Base-by-base conservation (phyloP, 2,888 invertebrate genomes). In the Stenichneumon culpator region DNA sequence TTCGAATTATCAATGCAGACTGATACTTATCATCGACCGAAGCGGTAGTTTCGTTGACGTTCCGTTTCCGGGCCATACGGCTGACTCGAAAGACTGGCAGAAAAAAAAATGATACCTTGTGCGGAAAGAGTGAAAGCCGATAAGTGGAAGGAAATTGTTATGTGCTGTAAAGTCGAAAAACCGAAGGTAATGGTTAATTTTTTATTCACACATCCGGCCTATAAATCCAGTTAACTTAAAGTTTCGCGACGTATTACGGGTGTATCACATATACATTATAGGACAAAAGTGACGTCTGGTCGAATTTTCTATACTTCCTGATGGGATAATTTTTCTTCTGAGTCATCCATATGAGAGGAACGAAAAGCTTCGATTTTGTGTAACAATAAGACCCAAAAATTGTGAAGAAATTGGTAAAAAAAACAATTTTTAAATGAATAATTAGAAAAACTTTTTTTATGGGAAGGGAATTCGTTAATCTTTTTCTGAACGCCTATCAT, bases 61-160 rank as follows among this genome's bases (percentile, higher is more conserved):
- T 44, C 36, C 11, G 63, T 22, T 79, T 79, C 68, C 68, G 78
- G 60, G 11, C 54, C 67, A 25, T 54, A 77, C 16, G 50, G 6
- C 16, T 32, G 28, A 63, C 9, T 14, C 3, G 14, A 60, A 50
- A 5, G 36, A 7, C 50, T 65, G 14, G 28, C 14, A 9, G 9
- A 68, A 72, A 54, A 25, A 73, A 80, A 57, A 16, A 25, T n/a
- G 3, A 44, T 32, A 72, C 7, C 19, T 47, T 5, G 11, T 32
- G 9, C 11, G 32, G n/a, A 36, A 54, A 7, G 19, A 54, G 19
- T 3, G 54, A 54, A 54, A 19, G 54, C 1, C 9, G 54, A 54
- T 54, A 54, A 19, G 22, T 19, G 54, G 9, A 22, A 52, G 54
- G 14, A 78, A 69, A 36, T 47, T 14, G 1, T 68, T 28, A 4